Conservation (phyloP, 2,113 vertebrate genomes). For the Lagopus muta region DNA sequence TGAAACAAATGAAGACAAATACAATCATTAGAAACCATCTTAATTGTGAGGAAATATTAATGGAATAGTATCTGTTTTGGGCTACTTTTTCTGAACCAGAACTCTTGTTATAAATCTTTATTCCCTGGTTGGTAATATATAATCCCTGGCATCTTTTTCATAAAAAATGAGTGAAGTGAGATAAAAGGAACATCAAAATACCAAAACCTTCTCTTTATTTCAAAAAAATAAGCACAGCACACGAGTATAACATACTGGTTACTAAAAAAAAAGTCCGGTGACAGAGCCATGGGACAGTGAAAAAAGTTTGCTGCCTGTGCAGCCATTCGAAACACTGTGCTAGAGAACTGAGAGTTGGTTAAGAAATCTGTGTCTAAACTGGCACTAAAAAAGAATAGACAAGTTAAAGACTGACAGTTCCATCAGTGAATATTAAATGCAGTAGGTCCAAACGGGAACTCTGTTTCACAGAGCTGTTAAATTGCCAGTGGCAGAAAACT, state of each 20-base stretch:
- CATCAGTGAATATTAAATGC: neutral
- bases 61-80: neutral
- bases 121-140: neutral
- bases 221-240: neutral
- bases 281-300: neutral
- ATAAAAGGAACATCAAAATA: neutral
- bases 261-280: neutral
- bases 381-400: fast-evolving
- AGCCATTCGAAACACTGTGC: neutral
- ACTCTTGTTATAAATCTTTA: neutral
- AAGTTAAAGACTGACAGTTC: neutral
- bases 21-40: neutral
- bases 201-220: neutral
- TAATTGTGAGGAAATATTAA: neutral
- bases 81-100: neutral
- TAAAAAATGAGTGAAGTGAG: neutral
- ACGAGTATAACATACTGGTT: neutral
- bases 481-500: neutral
- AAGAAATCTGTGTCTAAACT: neutral
- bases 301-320: neutral
- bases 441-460: fast-evolving
- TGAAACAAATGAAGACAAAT: neutral
- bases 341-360: neutral
- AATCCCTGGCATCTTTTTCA: neutral
- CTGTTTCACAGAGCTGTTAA: neutral